phyloP scores from a whole-genome alignment of 2,888 invertebrate genomes.

The Papilio demoleus region DNA sequence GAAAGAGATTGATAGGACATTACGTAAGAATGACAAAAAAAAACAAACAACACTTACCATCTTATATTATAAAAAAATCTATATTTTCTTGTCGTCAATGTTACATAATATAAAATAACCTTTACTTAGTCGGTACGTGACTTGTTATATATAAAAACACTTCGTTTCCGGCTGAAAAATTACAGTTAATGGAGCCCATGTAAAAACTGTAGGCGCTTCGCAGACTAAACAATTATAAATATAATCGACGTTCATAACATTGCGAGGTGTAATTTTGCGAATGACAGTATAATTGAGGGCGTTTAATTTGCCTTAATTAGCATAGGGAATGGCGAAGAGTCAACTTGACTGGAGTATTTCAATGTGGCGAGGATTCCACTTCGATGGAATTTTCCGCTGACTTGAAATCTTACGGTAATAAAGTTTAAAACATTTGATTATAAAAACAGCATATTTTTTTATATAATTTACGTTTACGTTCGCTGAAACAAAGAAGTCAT shows the following conservation, averaged over 20 bases:
- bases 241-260: constrained; percentile 16
- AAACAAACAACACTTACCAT: no score
- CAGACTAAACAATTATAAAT: constrained; percentile 21
- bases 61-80: no score
- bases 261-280: constrained; percentile 30
- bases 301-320: constrained; percentile 29
- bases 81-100: neutral
- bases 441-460: neutral
- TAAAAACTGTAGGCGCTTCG: neutral
- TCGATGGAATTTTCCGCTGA: constrained; percentile 23
- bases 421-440: neutral
- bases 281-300: constrained; percentile 25
- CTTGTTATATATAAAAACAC: neutral
- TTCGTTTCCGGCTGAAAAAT: constrained; percentile 2
- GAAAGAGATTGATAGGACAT: no score
- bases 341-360: neutral
- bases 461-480: no score
- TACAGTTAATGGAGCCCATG: neutral
- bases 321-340: constrained; percentile 19
- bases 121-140: no score
- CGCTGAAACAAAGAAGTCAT: no score
- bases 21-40: no score
- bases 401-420: constrained; percentile 10
- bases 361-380: constrained; percentile 7
- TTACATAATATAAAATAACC: neutral